Evolutionary conservation across 1,140 invertebrate genomes (phyloP).

Genomic region (Acromyrmex charruanus): DNA sequence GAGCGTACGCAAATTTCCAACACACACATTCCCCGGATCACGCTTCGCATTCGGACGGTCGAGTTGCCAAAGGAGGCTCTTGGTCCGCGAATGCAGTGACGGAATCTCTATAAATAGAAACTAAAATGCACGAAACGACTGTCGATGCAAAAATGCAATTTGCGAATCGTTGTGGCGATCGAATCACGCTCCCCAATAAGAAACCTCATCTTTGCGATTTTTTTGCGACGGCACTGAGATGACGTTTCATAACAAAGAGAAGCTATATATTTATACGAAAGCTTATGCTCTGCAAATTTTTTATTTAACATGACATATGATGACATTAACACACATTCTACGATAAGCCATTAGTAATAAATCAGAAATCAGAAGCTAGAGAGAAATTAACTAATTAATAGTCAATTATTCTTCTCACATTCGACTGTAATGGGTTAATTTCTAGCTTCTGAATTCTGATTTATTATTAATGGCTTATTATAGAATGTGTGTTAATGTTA

Average conservation of each 20-base stretch:
- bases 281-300: neutral
- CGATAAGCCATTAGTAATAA: too few relatives aligned
- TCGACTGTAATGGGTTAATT: too few relatives aligned
- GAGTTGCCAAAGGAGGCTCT: constrained; percentile 44
- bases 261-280: neutral
- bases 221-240: neutral
- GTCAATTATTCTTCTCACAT: too few relatives aligned
- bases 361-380: too few relatives aligned
- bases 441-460: too few relatives aligned
- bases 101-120: constrained; percentile 80
- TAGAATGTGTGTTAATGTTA: neutral
- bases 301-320: neutral
- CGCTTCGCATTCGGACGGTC: neutral
- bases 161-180: neutral
- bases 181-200: neutral
- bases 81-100: constrained; percentile 72
- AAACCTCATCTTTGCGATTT: too few relatives aligned
- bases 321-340: neutral
- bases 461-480: too few relatives aligned
- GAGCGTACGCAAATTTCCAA: constrained; percentile 22
- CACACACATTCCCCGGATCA: neutral
- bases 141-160: constrained; percentile 46
- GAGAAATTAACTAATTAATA: too few relatives aligned
- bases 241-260: neutral
- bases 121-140: constrained; percentile 74